Evolutionary conservation across 2,113 vertebrate genomes (phyloP), one percentile per base, ranked within the genome.

Genomic region (Atlantisia rogersi): DNA sequence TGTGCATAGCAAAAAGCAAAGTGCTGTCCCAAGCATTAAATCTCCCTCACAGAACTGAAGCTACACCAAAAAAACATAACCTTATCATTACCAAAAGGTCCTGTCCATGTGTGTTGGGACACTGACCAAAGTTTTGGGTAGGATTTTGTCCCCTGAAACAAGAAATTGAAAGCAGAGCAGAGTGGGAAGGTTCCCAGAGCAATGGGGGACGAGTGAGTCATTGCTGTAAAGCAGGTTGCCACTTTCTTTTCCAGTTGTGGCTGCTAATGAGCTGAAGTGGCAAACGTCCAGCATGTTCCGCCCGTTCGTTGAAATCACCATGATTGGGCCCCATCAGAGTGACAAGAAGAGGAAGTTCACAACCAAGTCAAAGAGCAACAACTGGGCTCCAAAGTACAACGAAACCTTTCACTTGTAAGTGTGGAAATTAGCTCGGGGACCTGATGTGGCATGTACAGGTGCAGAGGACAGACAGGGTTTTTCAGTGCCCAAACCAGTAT

Each of bases 321-420:
- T 99, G 98, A 99, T 99, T 48, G 99, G 99, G 31, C 99, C 99
- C 39, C 98, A 99, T 74, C 99, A 99, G 89, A 99, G 98, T 56
- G 99, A 99, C 97, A 99, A 99, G 97, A 99, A 99, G 95, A 98
- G 99, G 95, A 99, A 98, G 90, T 99, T 99, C 91, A 98, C 99
- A 94, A 99, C 99, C 67, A 99, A 99, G 95, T 99, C 99, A 37
- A 99, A 99, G 97, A 99, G 99, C 97, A 99, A 99, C 98, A 99
- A 98, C 98, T 99, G 99, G 99, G 98, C 99, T 37, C 99, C 99
- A 44, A 99, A 99, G 86, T 99, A 99, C 98, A 99, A 99, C 21
- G 99, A 99, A 97, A 99, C 98, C 1, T 99, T 99, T 95, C 98
- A 99, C 94, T 99, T 99, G 99, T 99, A 97, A 99, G 98, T 98